Evolutionary conservation across 2,888 invertebrate species (phyloP).

Genomic region (Philereme transversata): DNA sequence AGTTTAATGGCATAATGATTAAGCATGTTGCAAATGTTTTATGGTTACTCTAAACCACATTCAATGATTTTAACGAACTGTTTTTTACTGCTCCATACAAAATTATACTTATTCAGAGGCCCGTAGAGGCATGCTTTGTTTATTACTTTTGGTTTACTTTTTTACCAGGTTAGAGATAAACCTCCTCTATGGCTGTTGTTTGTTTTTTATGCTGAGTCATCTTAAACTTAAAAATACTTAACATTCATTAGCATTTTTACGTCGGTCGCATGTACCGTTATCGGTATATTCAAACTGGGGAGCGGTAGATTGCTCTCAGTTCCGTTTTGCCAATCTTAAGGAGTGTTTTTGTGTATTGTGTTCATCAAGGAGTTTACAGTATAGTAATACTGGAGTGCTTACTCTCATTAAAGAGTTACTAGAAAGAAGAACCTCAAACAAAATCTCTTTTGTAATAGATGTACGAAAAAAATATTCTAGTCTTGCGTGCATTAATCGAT

Average conservation of each 20-base stretch:
- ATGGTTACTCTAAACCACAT: background rate
- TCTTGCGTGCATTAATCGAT: too few relatives aligned
- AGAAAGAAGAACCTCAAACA: too few relatives aligned
- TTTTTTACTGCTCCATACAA: background rate
- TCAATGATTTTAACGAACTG: background rate
- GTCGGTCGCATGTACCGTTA: background rate
- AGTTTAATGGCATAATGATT: background rate
- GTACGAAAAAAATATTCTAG: too few relatives aligned
- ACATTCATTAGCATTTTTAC: constrained; percentile 2
- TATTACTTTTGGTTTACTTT: too few relatives aligned
- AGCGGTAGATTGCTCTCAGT: background rate
- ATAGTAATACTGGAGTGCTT: too few relatives aligned
- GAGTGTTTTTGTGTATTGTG: background rate
- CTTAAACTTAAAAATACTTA: too few relatives aligned
- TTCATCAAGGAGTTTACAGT: too few relatives aligned
- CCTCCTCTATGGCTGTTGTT: too few relatives aligned
- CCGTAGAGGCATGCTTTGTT: too few relatives aligned
- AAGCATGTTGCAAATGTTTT: constrained; percentile 1
- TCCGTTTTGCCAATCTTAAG: background rate
- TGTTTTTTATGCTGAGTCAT: background rate
- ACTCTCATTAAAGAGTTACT: too few relatives aligned
- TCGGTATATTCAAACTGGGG: background rate
- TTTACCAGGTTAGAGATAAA: too few relatives aligned
- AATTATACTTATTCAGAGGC: background rate
- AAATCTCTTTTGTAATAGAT: too few relatives aligned